Conservation (phyloP, 2,113 vertebrate genomes). For the human region DNA sequence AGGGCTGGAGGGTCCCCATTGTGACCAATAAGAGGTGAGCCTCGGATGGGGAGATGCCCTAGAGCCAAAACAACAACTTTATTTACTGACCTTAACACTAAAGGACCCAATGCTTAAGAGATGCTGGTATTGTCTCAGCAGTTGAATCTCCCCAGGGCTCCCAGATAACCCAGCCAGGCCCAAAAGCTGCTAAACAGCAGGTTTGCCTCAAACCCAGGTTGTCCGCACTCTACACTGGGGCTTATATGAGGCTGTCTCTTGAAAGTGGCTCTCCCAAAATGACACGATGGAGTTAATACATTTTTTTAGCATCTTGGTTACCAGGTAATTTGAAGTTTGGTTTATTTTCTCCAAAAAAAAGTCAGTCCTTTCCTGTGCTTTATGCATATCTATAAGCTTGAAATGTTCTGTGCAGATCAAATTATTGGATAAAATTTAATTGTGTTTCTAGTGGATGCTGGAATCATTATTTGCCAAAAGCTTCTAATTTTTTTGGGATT, state of each 20-base stretch:
- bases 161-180: background rate
- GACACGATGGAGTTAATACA: fast-evolving
- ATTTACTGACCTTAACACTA: fast-evolving
- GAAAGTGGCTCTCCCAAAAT: too few species aligned
- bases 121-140: fast-evolving
- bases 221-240: fast-evolving
- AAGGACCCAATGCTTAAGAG: fast-evolving
- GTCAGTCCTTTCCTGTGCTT: background rate
- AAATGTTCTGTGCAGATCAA: background rate
- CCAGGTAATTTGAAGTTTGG: background rate
- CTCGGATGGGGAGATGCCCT: fast-evolving
- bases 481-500: background rate
- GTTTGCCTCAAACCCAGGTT: fast-evolving
- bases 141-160: fast-evolving
- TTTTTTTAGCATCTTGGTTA: background rate
- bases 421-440: background rate
- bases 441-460: too few species aligned
- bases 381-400: background rate
- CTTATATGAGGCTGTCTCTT: fast-evolving
- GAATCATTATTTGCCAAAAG: background rate
- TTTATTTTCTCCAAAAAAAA: background rate
- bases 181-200: fast-evolving
- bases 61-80: fast-evolving
- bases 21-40: constrained; percentile 90
- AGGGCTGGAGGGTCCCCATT: constrained; percentile 95